Conservation (phyloP, 2,888 invertebrate genomes). For the Antitype chi region DNA sequence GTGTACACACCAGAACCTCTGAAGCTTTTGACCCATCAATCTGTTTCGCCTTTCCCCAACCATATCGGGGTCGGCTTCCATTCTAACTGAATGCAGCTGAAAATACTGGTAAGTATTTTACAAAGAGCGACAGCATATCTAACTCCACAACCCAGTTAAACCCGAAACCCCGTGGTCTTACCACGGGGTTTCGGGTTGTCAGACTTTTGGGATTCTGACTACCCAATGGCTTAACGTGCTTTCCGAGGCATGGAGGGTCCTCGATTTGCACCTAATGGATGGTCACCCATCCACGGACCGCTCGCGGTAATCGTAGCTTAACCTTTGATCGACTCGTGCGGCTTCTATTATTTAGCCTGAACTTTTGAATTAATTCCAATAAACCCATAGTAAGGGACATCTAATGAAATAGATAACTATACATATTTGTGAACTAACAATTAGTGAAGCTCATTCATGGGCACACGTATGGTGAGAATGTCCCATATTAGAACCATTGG, state of each 20-base stretch:
- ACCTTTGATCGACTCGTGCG: not conserved
- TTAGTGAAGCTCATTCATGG: slow-evolving; percentile 67
- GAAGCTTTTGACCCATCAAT: not conserved
- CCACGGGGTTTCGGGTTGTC: too few relatives aligned
- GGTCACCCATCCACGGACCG: not conserved
- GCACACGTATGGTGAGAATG: slow-evolving; percentile 67
- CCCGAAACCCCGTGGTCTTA: not conserved
- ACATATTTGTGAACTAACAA: slow-evolving; percentile 67
- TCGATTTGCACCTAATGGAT: not conserved
- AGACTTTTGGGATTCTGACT: not conserved
- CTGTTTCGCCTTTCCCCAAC: not conserved
- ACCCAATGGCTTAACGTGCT: not conserved
- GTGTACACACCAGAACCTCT: not conserved
- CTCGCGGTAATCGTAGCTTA: not conserved
- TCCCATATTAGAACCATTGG: slow-evolving; percentile 58
- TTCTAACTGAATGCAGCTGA: not conserved
- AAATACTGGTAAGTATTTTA: not conserved
- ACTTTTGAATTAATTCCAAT: not conserved
- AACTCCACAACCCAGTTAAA: not conserved
- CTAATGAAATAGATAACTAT: slow-evolving; percentile 60
- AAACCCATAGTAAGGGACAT: slow-evolving; percentile 46
- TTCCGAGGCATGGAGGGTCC: not conserved
- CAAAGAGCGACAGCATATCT: not conserved
- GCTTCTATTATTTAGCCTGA: not conserved
- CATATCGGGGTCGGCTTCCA: not conserved